A percentile compares a stretch with the other conserved stretches of the same genome.
Conservation (phyloP, 37 sponge, comb jelly and placozoan genomes). For the Lycopodina hypogea region DNA sequence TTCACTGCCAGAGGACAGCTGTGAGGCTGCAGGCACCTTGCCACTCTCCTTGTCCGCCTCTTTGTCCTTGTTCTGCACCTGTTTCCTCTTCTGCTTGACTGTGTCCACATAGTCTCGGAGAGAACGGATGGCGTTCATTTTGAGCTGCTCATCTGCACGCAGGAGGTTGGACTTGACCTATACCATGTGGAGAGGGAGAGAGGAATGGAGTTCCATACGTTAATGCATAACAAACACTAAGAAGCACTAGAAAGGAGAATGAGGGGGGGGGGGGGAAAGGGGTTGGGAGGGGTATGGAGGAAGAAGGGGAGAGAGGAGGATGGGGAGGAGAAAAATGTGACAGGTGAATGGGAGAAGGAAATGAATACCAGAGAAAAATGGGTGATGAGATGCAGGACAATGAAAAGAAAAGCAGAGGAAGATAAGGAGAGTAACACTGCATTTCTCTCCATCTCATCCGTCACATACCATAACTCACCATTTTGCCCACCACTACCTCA, state of each 20-base stretch:
- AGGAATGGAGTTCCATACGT: too few species aligned
- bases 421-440: too few species aligned
- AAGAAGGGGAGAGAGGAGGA: too few species aligned
- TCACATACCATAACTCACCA: constrained; percentile 47
- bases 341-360: neutral
- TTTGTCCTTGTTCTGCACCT: neutral
- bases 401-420: too few species aligned
- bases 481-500: constrained; percentile 68
- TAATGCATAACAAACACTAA: too few species aligned
- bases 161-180: constrained; percentile 51
- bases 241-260: too few species aligned
- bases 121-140: constrained; percentile 21
- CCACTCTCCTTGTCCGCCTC: neutral
- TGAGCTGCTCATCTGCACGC: constrained; percentile 14
- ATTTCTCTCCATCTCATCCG: too few species aligned
- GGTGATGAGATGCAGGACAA: neutral
- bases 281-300: too few species aligned
- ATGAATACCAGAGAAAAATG: neutral
- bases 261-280: too few species aligned
- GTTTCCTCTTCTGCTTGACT: constrained; percentile 27
- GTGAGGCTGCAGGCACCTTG: neutral
- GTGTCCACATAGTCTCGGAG: constrained; percentile 38
- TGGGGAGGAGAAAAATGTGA: too few species aligned
- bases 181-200: too few species aligned
- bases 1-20: neutral